These are phyloP conservation scores for Epsilonema sp. DNA, from an alignment of 2,888 invertebrate genomes.

Conservation along the genomic window DNA sequence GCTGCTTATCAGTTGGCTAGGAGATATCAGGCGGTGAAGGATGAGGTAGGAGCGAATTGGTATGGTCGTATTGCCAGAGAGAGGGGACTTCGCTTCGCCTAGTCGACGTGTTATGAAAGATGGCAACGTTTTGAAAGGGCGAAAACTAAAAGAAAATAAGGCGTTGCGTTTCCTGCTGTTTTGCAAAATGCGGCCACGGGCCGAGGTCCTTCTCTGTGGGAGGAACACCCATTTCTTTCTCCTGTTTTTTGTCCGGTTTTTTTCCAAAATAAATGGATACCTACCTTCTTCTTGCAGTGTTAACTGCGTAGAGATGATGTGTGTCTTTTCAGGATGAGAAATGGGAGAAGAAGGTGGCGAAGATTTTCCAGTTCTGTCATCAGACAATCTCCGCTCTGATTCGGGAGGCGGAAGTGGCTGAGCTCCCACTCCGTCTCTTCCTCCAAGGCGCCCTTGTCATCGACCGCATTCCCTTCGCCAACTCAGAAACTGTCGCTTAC, in stretches of 20 bases:
- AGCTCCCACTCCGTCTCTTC: constrained; percentile 74
- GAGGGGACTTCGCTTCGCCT: too few species aligned
- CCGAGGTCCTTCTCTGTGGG: too few species aligned
- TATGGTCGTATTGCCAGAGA: too few species aligned
- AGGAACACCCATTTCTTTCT: too few species aligned
- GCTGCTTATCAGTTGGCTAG: constrained; percentile 72
- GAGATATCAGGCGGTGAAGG: constrained; percentile 52
- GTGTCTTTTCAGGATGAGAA: constrained; percentile 51
- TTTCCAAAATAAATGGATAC: too few species aligned
- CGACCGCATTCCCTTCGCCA: constrained; percentile 47
- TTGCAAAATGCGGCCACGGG: too few species aligned
- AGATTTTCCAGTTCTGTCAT: constrained; percentile 93
- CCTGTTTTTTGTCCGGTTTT: too few species aligned
- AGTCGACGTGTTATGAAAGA: too few species aligned
- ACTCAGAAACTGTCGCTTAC: constrained; percentile 88
- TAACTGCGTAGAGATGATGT: neutral
- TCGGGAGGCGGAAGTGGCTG: constrained; percentile 70
- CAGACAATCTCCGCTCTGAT: constrained; percentile 79
- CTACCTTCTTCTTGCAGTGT: neutral
- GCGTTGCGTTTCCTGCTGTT: too few species aligned
- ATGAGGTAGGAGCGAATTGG: neutral
- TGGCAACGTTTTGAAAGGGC: too few species aligned
- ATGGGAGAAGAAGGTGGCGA: constrained; percentile 95
- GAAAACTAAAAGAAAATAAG: too few species aligned
- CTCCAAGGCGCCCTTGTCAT: constrained; percentile 74